Evolutionary conservation across 2,113 vertebrate species (phyloP).

Genomic region (Hypanus sabinus): DNA sequence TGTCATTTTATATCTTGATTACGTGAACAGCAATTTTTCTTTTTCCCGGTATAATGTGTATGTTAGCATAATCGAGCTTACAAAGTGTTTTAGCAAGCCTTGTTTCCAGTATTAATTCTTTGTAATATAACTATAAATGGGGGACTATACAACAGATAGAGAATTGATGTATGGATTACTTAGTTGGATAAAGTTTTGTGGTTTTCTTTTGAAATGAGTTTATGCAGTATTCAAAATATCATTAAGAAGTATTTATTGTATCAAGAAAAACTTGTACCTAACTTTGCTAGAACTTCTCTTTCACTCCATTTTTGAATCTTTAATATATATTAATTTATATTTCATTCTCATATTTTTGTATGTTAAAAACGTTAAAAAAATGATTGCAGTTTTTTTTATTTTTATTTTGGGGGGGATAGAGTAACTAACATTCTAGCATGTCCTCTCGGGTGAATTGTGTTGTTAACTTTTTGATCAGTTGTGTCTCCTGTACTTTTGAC

Average conservation of each 20-base stretch:
- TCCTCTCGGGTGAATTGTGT: slow-evolving; percentile 66
- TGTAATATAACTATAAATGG: slow-evolving; percentile 72
- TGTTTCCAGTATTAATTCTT: slow-evolving; percentile 79
- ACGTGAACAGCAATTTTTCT: slow-evolving; percentile 26
- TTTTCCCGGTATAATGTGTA: slow-evolving; percentile 40
- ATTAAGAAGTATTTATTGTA: slow-evolving; percentile 98
- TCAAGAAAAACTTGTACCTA: slow-evolving; percentile 89
- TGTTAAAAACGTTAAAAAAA: slow-evolving; percentile 70
- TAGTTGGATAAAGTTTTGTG: slow-evolving; percentile 59
- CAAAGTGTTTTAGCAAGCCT: slow-evolving; percentile 65
- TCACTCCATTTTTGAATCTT: slow-evolving; percentile 83
- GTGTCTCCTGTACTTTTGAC: slow-evolving; percentile 59
- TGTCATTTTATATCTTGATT: slow-evolving; percentile 35
- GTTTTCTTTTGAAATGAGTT: slow-evolving; percentile 62
- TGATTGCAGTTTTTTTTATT: slow-evolving; percentile 50
- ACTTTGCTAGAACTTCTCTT: slow-evolving; percentile 77
- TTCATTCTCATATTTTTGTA: slow-evolving; percentile 96
- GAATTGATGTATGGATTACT: slow-evolving; percentile 76
- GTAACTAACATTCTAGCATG: slow-evolving; percentile 75
- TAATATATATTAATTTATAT: slow-evolving; percentile 99
- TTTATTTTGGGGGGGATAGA: slow-evolving; percentile 65
- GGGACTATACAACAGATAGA: slow-evolving; percentile 66
- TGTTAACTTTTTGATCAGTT: slow-evolving; percentile 49
- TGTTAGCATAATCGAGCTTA: slow-evolving; percentile 60
- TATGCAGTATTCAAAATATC: slow-evolving; percentile 75